Evolutionary conservation across 2,888 invertebrate species (phyloP), one percentile per base, ranked within the genome.

Genomic region (Oegoconia quadripuncta): DNA sequence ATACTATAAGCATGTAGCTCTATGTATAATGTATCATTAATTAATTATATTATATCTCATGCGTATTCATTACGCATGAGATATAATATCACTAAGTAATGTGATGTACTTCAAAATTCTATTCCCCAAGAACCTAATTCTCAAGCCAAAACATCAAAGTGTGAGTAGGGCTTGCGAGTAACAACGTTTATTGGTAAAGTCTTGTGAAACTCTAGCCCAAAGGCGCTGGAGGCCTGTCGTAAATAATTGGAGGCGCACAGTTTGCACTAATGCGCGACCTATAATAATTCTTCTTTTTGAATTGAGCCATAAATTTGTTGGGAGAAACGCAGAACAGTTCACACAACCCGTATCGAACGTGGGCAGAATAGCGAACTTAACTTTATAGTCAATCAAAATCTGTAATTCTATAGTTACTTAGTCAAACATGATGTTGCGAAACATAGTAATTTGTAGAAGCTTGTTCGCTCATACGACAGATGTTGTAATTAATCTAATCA

Each of bases 221-320:
- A 61, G 64, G 66, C 69, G 56, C 59, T 50, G 52, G 58, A 54
- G 56, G 55, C 50, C 57, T 58, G 64, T 73, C 67, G 68, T 79
- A 74, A 79, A 81, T 80, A 78, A 79, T 79, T 74, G 69, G 74
- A 79, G 73, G 73, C 64, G 65, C 60, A 70, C 71, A 75, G 70
- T 76, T 77, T 71, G 68, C 71, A 68, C 75, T 79, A 77, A 81
- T 79, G 68, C 60, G 46, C 59, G 63, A 77, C 74, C 68, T 62
- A 64, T 70, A 66, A 76, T 76, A 74, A 69, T 72, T 74, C 67
- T 71, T 70, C 64, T 74, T 65, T 61, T 52, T 48, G 61, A 72
- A 79, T 80, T 75, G 74, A 79, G 74, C 63, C 66, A 78, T 81
- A 80, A 78, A 75, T 69, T 68, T 50, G 54, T 55, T 51, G 52